Percentiles rank a stretch among this genome's conserved stretches.
These are phyloP conservation scores for Microctenopoma steveboyesi DNA, from an alignment of 2,797 vertebrate species.

Conservation along the genomic window DNA sequence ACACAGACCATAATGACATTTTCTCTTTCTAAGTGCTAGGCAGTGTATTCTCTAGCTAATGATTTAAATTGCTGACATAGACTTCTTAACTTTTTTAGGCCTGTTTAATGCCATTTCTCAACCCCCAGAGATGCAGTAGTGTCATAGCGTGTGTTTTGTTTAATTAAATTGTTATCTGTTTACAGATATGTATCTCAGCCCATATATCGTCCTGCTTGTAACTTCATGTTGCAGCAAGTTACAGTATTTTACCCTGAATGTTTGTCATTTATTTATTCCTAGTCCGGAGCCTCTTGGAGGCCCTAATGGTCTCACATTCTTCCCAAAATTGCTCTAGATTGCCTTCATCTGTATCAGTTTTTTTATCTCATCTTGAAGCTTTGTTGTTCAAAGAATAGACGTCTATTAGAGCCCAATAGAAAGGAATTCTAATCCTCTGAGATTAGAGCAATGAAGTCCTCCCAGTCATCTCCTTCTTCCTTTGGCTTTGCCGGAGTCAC, in stretches of 20 bases:
- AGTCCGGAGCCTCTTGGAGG: slow-evolving; percentile 40
- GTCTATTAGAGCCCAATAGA: slow-evolving; percentile 49
- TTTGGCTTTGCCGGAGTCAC: slow-evolving; percentile 45
- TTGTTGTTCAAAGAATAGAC: slow-evolving; percentile 63
- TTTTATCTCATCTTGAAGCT: slow-evolving; percentile 51
- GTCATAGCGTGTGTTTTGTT: slow-evolving; percentile 11
- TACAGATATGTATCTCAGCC: slow-evolving; percentile 1
- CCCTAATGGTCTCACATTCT: slow-evolving; percentile 58
- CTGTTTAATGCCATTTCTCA: slow-evolving; percentile 45
- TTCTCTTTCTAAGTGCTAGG: slow-evolving; percentile 26
- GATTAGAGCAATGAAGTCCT: slow-evolving; percentile 50
- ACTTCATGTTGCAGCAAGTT: slow-evolving; percentile 29
- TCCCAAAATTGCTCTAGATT: slow-evolving; percentile 59
- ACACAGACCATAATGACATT: slow-evolving; percentile 50
- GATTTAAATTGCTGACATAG: slow-evolving; percentile 44
- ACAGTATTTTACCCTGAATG: slow-evolving; percentile 26
- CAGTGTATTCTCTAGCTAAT: slow-evolving; percentile 23
- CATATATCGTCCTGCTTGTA: slow-evolving; percentile 15
- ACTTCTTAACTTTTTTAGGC: slow-evolving; percentile 54
- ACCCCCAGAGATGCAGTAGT: slow-evolving; percentile 35
- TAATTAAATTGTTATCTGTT: slow-evolving; percentile 20
- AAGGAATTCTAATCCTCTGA: slow-evolving; percentile 64
- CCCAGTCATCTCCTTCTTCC: slow-evolving; percentile 39
- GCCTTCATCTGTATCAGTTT: slow-evolving; percentile 57
- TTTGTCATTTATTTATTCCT: slow-evolving; percentile 53